Conservation (phyloP, 2,113 vertebrate species). For the Antechinus stuartii region DNA sequence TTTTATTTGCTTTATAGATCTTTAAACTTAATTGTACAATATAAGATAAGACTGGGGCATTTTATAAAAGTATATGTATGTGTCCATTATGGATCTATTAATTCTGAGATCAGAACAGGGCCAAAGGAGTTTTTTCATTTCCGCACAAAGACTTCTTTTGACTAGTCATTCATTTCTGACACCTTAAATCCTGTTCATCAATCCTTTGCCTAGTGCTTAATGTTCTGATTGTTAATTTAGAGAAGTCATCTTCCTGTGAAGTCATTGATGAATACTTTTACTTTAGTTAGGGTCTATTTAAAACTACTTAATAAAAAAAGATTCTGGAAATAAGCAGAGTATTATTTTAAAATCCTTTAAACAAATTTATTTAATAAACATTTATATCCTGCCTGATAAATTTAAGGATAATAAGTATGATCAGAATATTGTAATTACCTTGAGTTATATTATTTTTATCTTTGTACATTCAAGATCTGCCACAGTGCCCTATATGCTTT, state of each 20-base stretch:
- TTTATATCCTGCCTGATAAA: not conserved
- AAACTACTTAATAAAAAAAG: not conserved
- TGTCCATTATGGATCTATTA: constrained; percentile 56
- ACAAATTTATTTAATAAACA: not conserved
- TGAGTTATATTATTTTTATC: not conserved
- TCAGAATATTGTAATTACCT: not conserved
- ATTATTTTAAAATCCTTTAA: not conserved
- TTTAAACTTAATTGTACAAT: constrained; percentile 58
- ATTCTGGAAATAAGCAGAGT: not conserved
- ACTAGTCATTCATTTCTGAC: constrained; percentile 57
- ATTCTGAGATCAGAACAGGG: constrained; percentile 59
- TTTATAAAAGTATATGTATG: constrained; percentile 15
- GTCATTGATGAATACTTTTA: not conserved
- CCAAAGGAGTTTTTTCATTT: constrained; percentile 61
- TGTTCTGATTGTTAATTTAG: constrained; percentile 14
- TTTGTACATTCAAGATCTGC: not conserved
- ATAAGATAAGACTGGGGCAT: constrained; percentile 46
- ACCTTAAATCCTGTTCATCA: constrained; percentile 63
- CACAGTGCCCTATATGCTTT: not conserved
- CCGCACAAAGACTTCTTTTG: constrained; percentile 63
- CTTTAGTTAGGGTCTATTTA: not conserved
- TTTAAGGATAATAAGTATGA: not conserved
- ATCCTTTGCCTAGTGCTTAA: not conserved
- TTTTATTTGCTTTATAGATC: constrained; percentile 25
- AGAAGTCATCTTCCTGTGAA: not conserved